These are phyloP conservation scores for Chelonoidis abingdonii DNA, from an alignment of 2,113 vertebrate genomes.

Conservation along the genomic window DNA sequence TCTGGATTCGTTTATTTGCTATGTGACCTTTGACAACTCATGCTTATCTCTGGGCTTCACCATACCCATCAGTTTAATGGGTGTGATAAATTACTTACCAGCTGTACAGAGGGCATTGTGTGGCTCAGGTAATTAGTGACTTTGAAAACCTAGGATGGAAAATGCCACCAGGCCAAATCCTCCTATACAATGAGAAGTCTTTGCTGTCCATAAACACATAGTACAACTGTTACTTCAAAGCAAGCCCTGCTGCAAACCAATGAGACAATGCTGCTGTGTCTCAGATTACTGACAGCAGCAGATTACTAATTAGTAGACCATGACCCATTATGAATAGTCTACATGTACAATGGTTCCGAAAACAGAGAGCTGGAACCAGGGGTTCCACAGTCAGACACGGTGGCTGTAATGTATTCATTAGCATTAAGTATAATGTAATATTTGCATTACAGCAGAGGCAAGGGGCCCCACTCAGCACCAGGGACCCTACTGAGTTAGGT, in stretches of 20 bases:
- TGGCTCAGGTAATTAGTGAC: background rate
- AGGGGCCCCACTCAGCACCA: fast-evolving
- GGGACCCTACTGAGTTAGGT: background rate
- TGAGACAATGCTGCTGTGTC: background rate
- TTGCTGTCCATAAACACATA: background rate
- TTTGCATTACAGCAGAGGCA: background rate
- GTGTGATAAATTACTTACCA: background rate
- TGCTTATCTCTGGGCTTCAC: background rate
- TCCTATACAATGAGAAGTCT: background rate
- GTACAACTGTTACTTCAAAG: background rate
- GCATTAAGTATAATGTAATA: background rate
- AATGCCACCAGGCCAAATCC: background rate
- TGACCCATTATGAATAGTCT: background rate
- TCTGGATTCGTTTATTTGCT: background rate
- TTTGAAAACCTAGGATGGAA: background rate
- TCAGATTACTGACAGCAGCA: background rate
- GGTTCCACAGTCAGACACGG: background rate
- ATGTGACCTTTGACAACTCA: background rate
- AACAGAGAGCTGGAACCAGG: background rate
- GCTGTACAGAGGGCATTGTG: background rate
- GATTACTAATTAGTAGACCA: background rate
- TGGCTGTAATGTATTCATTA: background rate
- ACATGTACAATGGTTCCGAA: background rate
- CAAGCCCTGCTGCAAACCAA: background rate
- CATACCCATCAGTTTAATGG: background rate